Base-by-base conservation (phyloP, 2,888 invertebrate genomes). In the Nysson spinosus region DNA sequence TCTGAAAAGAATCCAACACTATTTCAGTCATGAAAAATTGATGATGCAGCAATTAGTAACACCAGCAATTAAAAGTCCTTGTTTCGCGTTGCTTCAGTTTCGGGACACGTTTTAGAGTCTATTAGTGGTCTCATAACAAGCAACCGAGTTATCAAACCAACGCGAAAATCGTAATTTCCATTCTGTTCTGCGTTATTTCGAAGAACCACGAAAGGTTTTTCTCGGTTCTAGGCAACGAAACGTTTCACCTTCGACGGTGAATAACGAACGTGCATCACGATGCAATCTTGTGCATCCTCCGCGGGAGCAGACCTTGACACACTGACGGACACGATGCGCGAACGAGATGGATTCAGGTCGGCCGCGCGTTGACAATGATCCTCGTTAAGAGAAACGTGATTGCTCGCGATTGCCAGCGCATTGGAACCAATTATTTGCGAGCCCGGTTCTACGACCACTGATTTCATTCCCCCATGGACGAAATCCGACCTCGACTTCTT, bases 301-400 rank as follows among this genome's bases (percentile, higher is more conserved):
- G 54, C 56, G 40, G 39, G 26, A 7, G 11, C 16, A 22, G 73
- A 63, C 75, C 75, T 75, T 75, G 75, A 73, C 75, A 75, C 68
- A 76, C 70, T 66, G 68, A 51, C 63, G 70, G 58, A 58, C 60
- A 46, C 46, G 26, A 19, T 46, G 60, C 58, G 69, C 50, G 61
- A 69, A 58, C 50, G 56, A 68, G 72, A 58, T 49, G 69, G 63
- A 66, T 72, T 55, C 72, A 56, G 75, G 75, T 72, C 75, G 60
- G 51, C 44, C 64, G 60, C 35, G 26, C 40, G 60, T 40, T 58
- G 68, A 75, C 74, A 74, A 74, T 75, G 63, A 74, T 55, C 58
- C 66, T 74, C 63, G 74, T 74, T 75, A 74, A 71, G 72, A 64
- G 77, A 68, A 72, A 63, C 68, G 61, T 47, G 61, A 75, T 72